Percentiles rank a stretch among this genome's conserved stretches.
These are phyloP conservation scores for Leptocoma aspasia DNA, from an alignment of 2,113 vertebrate genomes.

Conservation along the genomic window DNA sequence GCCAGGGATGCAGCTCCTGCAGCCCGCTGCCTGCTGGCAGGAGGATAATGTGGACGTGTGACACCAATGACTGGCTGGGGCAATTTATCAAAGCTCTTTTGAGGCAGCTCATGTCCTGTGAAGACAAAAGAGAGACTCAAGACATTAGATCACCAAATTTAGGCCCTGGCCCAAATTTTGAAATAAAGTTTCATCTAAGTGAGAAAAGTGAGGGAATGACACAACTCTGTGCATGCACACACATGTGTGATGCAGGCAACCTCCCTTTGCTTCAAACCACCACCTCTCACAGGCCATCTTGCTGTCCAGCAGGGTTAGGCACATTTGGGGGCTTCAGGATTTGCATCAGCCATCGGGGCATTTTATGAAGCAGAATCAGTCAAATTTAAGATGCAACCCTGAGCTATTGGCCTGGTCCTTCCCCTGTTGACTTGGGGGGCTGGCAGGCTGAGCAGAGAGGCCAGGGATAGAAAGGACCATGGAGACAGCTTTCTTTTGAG, in stretches of 20 bases:
- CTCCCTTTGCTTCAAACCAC: neutral
- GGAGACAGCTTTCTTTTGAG: neutral
- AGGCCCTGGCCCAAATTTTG: neutral
- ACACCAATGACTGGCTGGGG: neutral
- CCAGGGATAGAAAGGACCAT: neutral
- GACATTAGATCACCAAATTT: neutral
- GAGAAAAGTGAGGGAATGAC: neutral
- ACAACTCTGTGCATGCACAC: neutral
- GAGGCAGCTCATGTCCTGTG: neutral
- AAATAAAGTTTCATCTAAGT: neutral
- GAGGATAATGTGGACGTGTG: neutral
- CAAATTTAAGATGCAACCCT: neutral
- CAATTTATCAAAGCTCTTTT: neutral
- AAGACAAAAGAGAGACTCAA: neutral
- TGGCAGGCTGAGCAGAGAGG: neutral
- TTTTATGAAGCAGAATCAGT: neutral
- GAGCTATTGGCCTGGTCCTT: neutral
- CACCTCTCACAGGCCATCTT: neutral
- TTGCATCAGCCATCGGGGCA: neutral
- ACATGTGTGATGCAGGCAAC: neutral
- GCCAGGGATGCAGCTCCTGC: neutral
- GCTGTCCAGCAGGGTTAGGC: neutral
- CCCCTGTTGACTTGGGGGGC: rapidly evolving
- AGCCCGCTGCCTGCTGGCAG: neutral
- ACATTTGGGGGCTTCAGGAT: neutral